Conservation (phyloP, 2,888 invertebrate genomes). For the Parnassius orleans region DNA sequence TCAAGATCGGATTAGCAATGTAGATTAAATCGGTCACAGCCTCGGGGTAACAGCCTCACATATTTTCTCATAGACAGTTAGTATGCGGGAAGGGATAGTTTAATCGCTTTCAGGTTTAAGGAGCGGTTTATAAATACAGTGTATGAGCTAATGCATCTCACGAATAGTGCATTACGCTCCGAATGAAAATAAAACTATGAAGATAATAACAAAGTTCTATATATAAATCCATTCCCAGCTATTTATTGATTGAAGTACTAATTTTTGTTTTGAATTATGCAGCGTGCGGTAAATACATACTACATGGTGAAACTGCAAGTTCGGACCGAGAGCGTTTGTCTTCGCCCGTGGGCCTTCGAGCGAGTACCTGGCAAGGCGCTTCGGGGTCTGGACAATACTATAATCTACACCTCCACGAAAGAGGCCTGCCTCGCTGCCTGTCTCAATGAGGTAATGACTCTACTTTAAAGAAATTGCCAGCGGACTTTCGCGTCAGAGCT, state of each 20-base stretch:
- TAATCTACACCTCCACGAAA: slow-evolving; percentile 96
- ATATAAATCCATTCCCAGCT: slow-evolving; percentile 1
- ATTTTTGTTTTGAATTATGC: slow-evolving; percentile 34
- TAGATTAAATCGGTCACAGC: slow-evolving; percentile 61
- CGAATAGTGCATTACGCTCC: slow-evolving; percentile 31
- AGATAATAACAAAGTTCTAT: slow-evolving; percentile 14
- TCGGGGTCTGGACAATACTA: slow-evolving; percentile 93
- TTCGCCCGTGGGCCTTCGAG: slow-evolving; percentile 96
- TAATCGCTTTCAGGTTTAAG: slow-evolving; percentile 60
- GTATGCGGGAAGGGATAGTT: slow-evolving; percentile 44
- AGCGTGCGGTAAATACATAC: slow-evolving; percentile 93
- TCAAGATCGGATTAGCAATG: slow-evolving; percentile 66
- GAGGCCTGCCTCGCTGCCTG: slow-evolving; percentile 96
- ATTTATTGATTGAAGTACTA: slow-evolving; percentile 5
- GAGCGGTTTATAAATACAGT: slow-evolving; percentile 44
- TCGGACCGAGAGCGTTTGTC: slow-evolving; percentile 94
- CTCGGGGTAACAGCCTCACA: slow-evolving; percentile 40
- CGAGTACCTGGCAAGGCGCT: slow-evolving; percentile 96
- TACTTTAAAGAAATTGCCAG: slow-evolving; percentile 35
- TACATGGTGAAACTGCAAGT: slow-evolving; percentile 97
- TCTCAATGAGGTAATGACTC: slow-evolving; percentile 87
- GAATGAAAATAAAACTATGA: slow-evolving; percentile 35
- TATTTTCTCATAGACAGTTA: slow-evolving; percentile 35
- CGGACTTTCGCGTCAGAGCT: slow-evolving; percentile 39
- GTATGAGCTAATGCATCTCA: slow-evolving; percentile 42